Conservation (phyloP, 2,113 vertebrate genomes). For the Morone chrysops region DNA sequence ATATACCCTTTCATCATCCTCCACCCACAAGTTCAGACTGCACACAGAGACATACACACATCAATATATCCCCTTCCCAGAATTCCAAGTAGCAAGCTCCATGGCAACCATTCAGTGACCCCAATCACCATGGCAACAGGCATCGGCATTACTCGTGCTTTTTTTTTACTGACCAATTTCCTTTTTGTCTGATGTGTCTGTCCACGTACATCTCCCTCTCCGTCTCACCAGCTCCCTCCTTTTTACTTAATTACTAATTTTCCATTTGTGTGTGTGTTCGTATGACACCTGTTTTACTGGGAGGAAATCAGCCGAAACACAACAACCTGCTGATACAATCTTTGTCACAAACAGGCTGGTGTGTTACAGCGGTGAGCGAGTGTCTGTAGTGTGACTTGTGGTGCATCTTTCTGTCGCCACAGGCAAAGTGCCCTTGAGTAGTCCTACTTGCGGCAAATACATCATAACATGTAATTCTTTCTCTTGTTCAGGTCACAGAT, state of each 20-base stretch:
- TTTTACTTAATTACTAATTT: neutral
- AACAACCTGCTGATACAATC: constrained; percentile 22
- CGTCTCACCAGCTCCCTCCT: neutral
- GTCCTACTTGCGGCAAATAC: constrained; percentile 10
- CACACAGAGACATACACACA: constrained; percentile 10
- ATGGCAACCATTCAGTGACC: constrained; percentile 80
- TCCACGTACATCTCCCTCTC: constrained; percentile 20
- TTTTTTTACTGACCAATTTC: constrained; percentile 73
- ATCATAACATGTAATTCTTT: neutral
- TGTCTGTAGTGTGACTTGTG: neutral
- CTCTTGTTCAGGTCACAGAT: neutral
- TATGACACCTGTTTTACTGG: neutral
- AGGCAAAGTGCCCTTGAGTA: constrained; percentile 45
- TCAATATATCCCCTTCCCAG: constrained; percentile 62
- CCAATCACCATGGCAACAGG: constrained; percentile 79
- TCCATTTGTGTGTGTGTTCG: neutral
- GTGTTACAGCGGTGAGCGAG: constrained; percentile 9
- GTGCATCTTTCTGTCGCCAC: constrained; percentile 27
- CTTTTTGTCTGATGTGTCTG: constrained; percentile 74
- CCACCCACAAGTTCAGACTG: constrained; percentile 35
- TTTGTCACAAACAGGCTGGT: neutral
- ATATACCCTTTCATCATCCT: constrained; percentile 40
- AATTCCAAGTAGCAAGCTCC: constrained; percentile 72
- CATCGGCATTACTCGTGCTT: constrained; percentile 68
- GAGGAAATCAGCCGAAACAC: neutral